These are phyloP conservation scores for Chanos chanos DNA, from an alignment of 2,797 vertebrate genomes.

Conservation along the genomic window DNA sequence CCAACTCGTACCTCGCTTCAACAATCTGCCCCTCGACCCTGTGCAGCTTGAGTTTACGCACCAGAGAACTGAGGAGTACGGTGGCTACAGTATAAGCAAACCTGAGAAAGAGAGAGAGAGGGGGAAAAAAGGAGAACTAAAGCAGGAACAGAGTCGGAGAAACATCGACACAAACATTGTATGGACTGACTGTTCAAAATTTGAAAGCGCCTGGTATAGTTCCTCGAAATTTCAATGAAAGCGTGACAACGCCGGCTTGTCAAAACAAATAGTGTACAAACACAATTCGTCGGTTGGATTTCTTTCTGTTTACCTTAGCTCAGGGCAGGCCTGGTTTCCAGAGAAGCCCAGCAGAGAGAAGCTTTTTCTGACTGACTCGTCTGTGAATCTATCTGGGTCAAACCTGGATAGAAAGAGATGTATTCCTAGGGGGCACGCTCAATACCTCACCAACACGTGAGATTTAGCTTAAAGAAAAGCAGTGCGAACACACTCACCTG, in stretches of 20 bases:
- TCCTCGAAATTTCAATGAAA: no score
- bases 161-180: no score
- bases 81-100: constrained; percentile 88
- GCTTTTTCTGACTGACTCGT: constrained; percentile 78
- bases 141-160: neutral
- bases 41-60: constrained; percentile 78
- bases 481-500: constrained; percentile 75
- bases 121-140: neutral
- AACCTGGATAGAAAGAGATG: constrained; percentile 70
- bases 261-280: no score
- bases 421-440: no score
- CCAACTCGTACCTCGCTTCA: constrained; percentile 89
- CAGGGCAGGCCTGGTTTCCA: constrained; percentile 88
- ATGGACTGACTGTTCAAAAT: no score
- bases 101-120: constrained; percentile 57
- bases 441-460: neutral
- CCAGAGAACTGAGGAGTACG: constrained; percentile 81
- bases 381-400: constrained; percentile 86
- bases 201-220: no score
- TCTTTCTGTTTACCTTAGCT: constrained; percentile 77
- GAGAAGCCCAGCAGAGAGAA: constrained; percentile 90
- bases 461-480: no score
- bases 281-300: no score
- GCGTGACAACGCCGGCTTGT: neutral
- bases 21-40: constrained; percentile 78